A percentile compares a stretch with the other conserved stretches of the same genome.
phyloP scores from a whole-genome alignment of 30 jellyfish, hydroid and myxozoan species.

The Pelagia noctiluca region DNA sequence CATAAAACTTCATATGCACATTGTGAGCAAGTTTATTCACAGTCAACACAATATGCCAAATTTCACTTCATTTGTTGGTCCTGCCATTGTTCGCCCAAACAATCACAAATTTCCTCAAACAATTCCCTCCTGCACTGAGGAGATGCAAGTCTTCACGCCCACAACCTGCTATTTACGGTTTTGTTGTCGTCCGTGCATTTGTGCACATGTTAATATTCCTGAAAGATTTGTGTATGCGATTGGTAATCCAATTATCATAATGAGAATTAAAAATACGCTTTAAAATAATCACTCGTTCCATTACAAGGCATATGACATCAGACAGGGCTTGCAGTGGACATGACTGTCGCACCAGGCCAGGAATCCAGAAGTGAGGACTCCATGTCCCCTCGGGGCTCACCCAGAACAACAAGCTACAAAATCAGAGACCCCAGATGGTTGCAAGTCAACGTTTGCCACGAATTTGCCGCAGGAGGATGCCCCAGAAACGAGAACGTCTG shows the following conservation, averaged over 20 bases:
- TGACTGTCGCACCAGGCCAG: slow-evolving; percentile 71
- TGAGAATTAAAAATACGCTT: neutral
- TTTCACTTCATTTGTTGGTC: too few relatives aligned
- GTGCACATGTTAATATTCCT: slow-evolving; percentile 16
- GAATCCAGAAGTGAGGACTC: slow-evolving; percentile 49
- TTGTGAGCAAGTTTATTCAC: too few relatives aligned
- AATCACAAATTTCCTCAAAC: neutral
- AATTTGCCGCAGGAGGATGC: slow-evolving; percentile 38
- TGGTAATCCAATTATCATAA: neutral
- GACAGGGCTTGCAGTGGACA: slow-evolving; percentile 3
- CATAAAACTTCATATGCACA: too few relatives aligned
- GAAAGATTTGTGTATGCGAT: too few relatives aligned
- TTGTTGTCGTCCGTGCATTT: slow-evolving; percentile 40
- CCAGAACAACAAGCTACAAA: slow-evolving; percentile 56
- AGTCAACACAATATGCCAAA: too few relatives aligned
- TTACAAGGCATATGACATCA: neutral
- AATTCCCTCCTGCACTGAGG: slow-evolving; percentile 56
- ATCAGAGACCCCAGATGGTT: slow-evolving; percentile 74
- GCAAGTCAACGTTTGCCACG: slow-evolving; percentile 72
- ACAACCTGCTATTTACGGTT: slow-evolving; percentile 46
- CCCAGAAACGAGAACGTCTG: slow-evolving; percentile 54
- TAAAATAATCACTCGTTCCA: neutral
- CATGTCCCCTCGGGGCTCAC: slow-evolving; percentile 65
- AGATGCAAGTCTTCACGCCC: neutral
- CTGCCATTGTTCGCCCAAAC: neutral